Conservation (phyloP, 2,888 invertebrate genomes). For the Drosophila subsilvestris region DNA sequence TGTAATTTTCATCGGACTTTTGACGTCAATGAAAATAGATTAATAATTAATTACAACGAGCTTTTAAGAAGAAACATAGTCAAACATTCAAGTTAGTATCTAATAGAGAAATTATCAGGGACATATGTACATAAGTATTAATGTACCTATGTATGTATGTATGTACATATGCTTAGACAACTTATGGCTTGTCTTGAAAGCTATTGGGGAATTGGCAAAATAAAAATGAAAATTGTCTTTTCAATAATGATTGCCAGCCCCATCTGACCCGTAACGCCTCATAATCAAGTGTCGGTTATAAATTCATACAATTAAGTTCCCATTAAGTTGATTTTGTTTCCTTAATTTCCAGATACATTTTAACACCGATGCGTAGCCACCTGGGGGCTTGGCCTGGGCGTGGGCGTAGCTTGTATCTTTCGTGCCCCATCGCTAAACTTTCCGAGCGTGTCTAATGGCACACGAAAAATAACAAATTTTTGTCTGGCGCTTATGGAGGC, state of each 20-base stretch:
- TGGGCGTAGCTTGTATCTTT: neutral
- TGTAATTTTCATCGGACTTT: neutral
- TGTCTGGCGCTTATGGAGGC: constrained; percentile 5
- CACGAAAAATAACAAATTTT: constrained; percentile 22
- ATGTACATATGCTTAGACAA: neutral
- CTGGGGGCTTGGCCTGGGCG: too few species aligned
- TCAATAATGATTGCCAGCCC: constrained; percentile 6
- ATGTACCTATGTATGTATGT: too few species aligned
- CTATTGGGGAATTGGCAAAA: neutral
- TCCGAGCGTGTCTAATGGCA: constrained; percentile 2
- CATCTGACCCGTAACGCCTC: constrained; percentile 24
- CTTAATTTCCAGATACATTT: neutral
- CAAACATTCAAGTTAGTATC: neutral
- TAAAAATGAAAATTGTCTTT: constrained; percentile 5
- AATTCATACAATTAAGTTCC: constrained; percentile 14
- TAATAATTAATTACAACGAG: neutral
- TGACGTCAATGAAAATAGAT: neutral
- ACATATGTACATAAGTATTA: too few species aligned
- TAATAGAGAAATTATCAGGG: neutral
- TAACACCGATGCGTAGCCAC: neutral
- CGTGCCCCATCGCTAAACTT: neutral
- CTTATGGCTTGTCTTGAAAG: neutral
- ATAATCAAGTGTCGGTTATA: constrained; percentile 8
- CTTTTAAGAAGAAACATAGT: too few species aligned
- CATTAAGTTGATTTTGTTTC: constrained; percentile 13